Evolutionary conservation across 2,113 vertebrate genomes (phyloP).

Genomic region (Talpa occidentalis): DNA sequence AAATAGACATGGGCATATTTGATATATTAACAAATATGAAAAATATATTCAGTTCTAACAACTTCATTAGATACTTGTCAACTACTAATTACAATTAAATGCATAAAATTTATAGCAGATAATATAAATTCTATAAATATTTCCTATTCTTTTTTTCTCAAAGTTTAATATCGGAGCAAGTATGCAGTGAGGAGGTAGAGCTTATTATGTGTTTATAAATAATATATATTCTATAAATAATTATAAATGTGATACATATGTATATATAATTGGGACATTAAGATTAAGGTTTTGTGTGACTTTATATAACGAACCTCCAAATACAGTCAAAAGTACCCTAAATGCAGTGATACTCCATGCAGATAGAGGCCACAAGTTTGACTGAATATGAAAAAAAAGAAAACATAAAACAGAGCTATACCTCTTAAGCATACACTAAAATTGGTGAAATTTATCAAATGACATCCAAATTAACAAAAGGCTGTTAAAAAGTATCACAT

Average conservation of each 20-base stretch:
- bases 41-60: background rate
- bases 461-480: rapidly evolving
- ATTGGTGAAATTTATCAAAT: background rate
- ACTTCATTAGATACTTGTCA: background rate
- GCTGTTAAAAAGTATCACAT: rapidly evolving
- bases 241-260: no score
- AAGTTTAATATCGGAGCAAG: background rate
- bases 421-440: background rate
- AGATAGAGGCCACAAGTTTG: background rate
- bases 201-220: background rate
- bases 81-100: background rate
- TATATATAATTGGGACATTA: background rate
- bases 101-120: background rate
- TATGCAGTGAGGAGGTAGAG: background rate
- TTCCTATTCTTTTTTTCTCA: background rate
- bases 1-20: background rate
- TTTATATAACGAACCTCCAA: background rate
- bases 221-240: background rate
- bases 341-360: background rate
- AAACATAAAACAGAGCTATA: background rate
- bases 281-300: no score
- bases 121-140: background rate
- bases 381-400: background rate
- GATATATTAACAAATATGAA: background rate
- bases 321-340: background rate